These are phyloP conservation scores for Parascotia fuliginaria DNA, from an alignment of 2,888 invertebrate genomes.

Conservation along the genomic window DNA sequence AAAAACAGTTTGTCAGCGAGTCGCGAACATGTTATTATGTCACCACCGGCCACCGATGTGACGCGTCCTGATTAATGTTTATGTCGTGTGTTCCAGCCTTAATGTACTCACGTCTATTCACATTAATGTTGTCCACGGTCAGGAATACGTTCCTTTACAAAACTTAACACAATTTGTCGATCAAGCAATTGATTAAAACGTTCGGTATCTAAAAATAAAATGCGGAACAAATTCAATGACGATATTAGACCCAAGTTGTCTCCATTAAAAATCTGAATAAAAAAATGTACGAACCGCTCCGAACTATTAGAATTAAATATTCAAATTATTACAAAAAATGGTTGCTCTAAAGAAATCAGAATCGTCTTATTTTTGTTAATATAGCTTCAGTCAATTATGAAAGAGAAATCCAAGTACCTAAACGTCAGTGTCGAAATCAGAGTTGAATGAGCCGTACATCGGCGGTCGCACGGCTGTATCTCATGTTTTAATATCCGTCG, in stretches of 20 bases:
- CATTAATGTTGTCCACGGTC: constrained; percentile 67
- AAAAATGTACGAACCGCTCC: constrained; percentile 9
- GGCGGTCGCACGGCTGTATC: constrained; percentile 74
- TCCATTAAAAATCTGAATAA: constrained; percentile 11
- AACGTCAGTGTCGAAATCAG: constrained; percentile 57
- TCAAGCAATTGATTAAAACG: constrained; percentile 3
- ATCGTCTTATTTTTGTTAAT: constrained; percentile 34
- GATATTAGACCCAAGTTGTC: neutral
- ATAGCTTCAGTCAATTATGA: constrained; percentile 53
- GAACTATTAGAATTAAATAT: constrained; percentile 21
- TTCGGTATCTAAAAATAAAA: neutral
- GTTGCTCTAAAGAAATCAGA: constrained; percentile 19
- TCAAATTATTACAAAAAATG: constrained; percentile 19
- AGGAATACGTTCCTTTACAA: constrained; percentile 27
- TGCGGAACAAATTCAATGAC: neutral
- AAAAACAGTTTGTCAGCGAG: constrained; percentile 74
- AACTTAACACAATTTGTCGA: neutral
- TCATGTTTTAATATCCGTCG: constrained; percentile 79
- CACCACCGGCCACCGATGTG: constrained; percentile 63
- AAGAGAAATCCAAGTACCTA: constrained; percentile 52
- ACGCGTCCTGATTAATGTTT: constrained; percentile 76
- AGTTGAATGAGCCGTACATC: constrained; percentile 73
- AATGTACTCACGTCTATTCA: constrained; percentile 60
- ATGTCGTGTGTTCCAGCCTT: constrained; percentile 57
- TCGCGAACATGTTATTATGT: constrained; percentile 77